Evolutionary conservation across 2,888 invertebrate species (phyloP).

Genomic region (Cephus pulcher): DNA sequence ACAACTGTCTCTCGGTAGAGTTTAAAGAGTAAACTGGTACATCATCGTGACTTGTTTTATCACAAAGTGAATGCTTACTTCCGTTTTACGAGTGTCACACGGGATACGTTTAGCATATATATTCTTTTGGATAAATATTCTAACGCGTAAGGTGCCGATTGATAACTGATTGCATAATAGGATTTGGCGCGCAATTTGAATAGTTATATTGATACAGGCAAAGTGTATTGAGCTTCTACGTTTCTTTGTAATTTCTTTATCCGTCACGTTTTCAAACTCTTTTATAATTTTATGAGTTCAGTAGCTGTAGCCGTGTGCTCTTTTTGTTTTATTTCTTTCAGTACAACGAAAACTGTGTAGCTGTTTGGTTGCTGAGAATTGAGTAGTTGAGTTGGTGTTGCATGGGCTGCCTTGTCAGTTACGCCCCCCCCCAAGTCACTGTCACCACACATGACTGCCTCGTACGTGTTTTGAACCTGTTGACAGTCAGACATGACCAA

Average conservation of each 20-base stretch:
- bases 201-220: background rate
- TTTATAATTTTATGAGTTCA: slow-evolving; percentile 28
- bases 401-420: slow-evolving; percentile 43
- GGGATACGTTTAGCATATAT: background rate
- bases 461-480: slow-evolving; percentile 31
- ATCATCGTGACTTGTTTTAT: background rate
- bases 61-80: background rate
- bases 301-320: slow-evolving; percentile 30
- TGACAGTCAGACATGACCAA: slow-evolving; percentile 56
- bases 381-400: slow-evolving; percentile 40
- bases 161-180: background rate
- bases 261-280: background rate
- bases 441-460: slow-evolving; percentile 34
- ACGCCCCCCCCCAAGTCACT: slow-evolving; percentile 18
- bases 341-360: slow-evolving; percentile 33
- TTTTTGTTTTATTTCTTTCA: slow-evolving; percentile 42
- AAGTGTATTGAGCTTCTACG: background rate
- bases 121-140: background rate
- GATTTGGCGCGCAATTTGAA: background rate
- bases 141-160: background rate
- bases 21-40: background rate
- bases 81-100: background rate
- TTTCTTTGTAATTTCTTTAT: background rate
- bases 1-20: background rate
- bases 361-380: slow-evolving; percentile 30